Evolutionary conservation across 1,140 invertebrate species (phyloP), one percentile per base, ranked within the genome.

Genomic region (Micrasema longulum): DNA sequence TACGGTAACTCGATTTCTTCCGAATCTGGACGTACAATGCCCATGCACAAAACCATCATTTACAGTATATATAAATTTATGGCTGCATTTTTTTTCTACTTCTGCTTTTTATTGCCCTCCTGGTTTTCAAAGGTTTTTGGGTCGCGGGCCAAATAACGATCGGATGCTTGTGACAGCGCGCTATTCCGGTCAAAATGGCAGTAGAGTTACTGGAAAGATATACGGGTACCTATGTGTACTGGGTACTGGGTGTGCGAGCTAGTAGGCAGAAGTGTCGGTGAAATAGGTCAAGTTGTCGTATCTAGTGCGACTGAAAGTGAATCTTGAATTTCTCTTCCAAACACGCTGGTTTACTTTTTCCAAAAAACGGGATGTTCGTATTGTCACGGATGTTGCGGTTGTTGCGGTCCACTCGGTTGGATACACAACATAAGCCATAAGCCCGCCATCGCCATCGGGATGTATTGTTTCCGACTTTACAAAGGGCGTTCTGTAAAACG

Each of bases 101-200:
- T 31, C 7, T 7, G 7, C 7, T 31, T 60, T 60, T 55, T 53
- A 23, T 57, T 35, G 36, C 22, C 31, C 65, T 60, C 67, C 67
- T 69, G 67, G 53, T 18, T 26, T 12, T 16, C 20, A n/a, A 23
- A 31, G 67, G 26, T 57, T 69, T 60, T 43, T 53, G 53, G 67
- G 67, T 69, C 67, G 67, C 53, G 67, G 52, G 67, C 67, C 53
- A 60, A 69, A 69, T 69, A 69, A 69, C 67, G 67, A 69, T 69
- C 67, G 16, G 53, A 60, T 60, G 48, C 52, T 26, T 23, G 65
- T 68, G 67, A 69, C 67, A 69, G 52, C 55, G 20, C 55, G 35
- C 52, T 36, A 57, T 69, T 69, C 18, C 52, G 67, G 35, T 20
- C 36, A 14, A 11, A 60, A 60, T 35, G 16, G 35, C 16, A 4